These are phyloP conservation scores for Prunella himalayana DNA, from an alignment of 2,113 vertebrate genomes.

Conservation along the genomic window DNA sequence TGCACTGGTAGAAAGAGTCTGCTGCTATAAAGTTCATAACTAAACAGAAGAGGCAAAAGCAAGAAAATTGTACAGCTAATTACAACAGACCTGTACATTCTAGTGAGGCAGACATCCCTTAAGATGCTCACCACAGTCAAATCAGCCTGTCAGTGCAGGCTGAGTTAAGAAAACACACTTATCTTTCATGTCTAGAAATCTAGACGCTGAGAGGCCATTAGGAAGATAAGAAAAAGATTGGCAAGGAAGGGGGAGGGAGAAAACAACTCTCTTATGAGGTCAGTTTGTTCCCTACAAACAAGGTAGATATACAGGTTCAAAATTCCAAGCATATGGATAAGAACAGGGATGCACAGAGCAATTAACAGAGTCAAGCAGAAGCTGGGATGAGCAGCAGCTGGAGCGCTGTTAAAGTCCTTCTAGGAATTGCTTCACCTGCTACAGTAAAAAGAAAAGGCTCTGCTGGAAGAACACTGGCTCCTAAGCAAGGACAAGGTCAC, in stretches of 20 bases:
- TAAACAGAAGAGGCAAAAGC: slow-evolving; percentile 2
- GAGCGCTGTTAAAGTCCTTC: slow-evolving; percentile 27
- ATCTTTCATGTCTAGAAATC: background rate
- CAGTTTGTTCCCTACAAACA: background rate
- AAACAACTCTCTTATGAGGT: background rate
- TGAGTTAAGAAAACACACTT: background rate
- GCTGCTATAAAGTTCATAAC: slow-evolving; percentile 35
- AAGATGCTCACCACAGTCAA: background rate
- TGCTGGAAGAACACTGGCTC: background rate
- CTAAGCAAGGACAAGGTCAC: slow-evolving; percentile 25
- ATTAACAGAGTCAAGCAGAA: slow-evolving; percentile 48
- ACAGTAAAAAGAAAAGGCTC: background rate
- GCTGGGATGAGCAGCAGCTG: slow-evolving; percentile 25
- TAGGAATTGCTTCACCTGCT: slow-evolving; percentile 42
- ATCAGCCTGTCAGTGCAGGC: background rate
- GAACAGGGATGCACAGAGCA: slow-evolving; percentile 50
- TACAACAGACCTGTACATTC: background rate
- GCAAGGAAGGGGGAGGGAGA: background rate
- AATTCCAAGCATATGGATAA: slow-evolving; percentile 45
- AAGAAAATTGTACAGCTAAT: background rate
- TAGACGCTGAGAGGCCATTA: background rate
- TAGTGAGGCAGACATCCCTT: background rate
- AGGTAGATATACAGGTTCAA: background rate
- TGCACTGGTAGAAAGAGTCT: slow-evolving; percentile 37
- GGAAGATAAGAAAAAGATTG: background rate